These are phyloP conservation scores for Trogon melanurus DNA, from an alignment of 2,113 vertebrate species.

Conservation along the genomic window DNA sequence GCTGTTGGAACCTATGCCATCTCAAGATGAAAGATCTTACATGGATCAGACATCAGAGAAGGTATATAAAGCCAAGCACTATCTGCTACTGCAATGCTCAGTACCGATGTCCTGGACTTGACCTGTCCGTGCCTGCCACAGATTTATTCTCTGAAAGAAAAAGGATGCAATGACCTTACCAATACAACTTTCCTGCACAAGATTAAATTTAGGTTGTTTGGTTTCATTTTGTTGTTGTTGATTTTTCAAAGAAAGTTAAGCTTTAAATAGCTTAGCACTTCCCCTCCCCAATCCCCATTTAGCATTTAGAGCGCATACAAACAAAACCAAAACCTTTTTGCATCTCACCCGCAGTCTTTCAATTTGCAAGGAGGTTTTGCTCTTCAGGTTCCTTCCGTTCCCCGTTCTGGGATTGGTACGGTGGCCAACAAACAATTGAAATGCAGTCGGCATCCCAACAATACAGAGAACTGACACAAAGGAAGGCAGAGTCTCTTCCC, in stretches of 20 bases:
- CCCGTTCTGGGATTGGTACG: background rate
- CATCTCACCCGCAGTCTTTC: background rate
- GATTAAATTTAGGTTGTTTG: background rate
- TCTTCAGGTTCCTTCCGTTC: background rate
- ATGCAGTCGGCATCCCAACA: background rate
- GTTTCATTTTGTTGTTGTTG: too few relatives aligned
- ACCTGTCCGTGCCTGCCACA: too few relatives aligned
- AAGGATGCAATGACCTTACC: background rate
- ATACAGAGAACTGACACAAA: background rate
- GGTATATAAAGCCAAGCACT: background rate
- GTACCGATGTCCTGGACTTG: background rate
- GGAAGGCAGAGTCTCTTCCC: background rate
- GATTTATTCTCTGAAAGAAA: too few relatives aligned
- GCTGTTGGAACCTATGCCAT: background rate
- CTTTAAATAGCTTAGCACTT: background rate
- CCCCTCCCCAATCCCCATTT: fast-evolving
- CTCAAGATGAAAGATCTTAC: background rate
- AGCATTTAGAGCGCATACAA: background rate
- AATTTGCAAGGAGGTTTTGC: background rate
- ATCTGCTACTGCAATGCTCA: background rate
- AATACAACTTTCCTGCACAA: background rate
- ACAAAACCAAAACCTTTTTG: background rate
- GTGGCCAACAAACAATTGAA: background rate
- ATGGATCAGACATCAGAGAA: background rate
- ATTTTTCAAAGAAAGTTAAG: too few relatives aligned